Evolutionary conservation across 2,113 vertebrate species (phyloP).

Genomic region (Chloroceryle aenea): DNA sequence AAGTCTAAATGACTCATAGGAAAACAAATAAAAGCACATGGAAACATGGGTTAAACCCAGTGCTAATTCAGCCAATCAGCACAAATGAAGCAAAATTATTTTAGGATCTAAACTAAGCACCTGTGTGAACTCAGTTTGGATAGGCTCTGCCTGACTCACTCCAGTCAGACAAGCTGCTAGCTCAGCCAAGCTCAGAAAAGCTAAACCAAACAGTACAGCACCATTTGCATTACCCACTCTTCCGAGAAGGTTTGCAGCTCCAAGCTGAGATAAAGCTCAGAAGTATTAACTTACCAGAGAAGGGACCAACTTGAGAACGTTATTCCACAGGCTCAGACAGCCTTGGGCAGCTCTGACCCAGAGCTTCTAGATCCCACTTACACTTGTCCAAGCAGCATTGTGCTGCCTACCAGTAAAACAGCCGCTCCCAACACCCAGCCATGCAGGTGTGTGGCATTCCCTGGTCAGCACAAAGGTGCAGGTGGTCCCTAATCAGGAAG

Average conservation of each 20-base stretch:
- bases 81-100: background rate
- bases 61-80: background rate
- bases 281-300: background rate
- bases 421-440: background rate
- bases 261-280: rapidly evolving
- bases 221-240: background rate
- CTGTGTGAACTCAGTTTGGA: background rate
- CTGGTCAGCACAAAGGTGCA: background rate
- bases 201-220: background rate
- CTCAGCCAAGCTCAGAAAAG: rapidly evolving
- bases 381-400: rapidly evolving
- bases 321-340: rapidly evolving
- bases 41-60: background rate
- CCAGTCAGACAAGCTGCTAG: background rate
- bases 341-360: rapidly evolving
- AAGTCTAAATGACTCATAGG: background rate
- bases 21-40: slow-evolving; percentile 5
- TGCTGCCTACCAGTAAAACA: background rate
- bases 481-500: background rate
- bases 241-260: background rate
- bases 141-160: background rate
- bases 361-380: rapidly evolving
- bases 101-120: background rate
- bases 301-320: rapidly evolving
- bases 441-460: background rate